Evolutionary conservation across 2,113 vertebrate genomes (phyloP).

Genomic region (Electrona antarctica): DNA sequence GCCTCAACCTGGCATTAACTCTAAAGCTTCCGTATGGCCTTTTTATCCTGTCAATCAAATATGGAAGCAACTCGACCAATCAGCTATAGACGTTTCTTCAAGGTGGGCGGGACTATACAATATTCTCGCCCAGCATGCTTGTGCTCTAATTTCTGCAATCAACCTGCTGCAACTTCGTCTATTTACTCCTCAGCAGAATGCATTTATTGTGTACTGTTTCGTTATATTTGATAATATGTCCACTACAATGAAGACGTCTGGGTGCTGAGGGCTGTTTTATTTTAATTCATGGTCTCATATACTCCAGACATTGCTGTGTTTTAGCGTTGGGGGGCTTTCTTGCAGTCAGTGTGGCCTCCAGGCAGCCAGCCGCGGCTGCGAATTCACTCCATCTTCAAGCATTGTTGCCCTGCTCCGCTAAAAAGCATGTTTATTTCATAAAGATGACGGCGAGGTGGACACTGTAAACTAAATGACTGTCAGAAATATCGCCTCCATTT

Average conservation of each 20-base stretch:
- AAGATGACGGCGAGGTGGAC: constrained; percentile 91
- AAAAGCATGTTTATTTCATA: constrained; percentile 84
- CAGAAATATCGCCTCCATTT: constrained; percentile 99
- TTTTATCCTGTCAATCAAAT: constrained; percentile 10
- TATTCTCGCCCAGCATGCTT: constrained; percentile 29
- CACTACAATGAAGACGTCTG: constrained; percentile 47
- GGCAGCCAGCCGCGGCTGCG: constrained; percentile 57
- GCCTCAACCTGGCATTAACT: constrained; percentile 14
- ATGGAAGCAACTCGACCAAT: constrained; percentile 46
- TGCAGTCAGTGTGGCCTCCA: constrained; percentile 72
- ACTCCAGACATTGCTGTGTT: constrained; percentile 31
- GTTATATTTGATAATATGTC: not conserved
- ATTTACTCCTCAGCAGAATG: constrained; percentile 11
- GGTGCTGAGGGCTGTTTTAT: constrained; percentile 22
- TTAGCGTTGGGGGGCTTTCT: constrained; percentile 51
- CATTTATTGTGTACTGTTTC: constrained; percentile 9
- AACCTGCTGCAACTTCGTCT: constrained; percentile 70
- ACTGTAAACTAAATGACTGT: constrained; percentile 98
- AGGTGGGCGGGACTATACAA: constrained; percentile 50
- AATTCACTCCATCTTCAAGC: constrained; percentile 48
- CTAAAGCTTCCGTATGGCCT: constrained; percentile 18
- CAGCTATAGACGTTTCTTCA: not conserved
- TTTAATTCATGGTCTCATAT: constrained; percentile 43
- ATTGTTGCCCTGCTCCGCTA: constrained; percentile 32
- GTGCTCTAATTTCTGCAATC: constrained; percentile 64